Base-by-base conservation (phyloP, 2,113 vertebrate species). In the Pardalotus punctatus region DNA sequence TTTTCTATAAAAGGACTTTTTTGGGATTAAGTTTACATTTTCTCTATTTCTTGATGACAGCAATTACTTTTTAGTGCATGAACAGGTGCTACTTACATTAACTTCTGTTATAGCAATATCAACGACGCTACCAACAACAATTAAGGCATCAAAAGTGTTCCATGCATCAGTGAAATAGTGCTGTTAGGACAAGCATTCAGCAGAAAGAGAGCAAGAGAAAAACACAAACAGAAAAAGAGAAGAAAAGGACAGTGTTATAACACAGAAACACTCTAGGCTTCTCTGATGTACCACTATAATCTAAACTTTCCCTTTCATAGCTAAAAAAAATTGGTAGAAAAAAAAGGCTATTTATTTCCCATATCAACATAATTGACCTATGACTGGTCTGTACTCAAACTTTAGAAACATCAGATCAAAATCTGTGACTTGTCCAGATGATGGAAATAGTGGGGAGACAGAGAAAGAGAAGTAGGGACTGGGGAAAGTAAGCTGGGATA, bases 111-210 rank as follows among this genome's bases (percentile, higher is more conserved):
- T 99, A 98, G 99, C 99, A 98, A 99, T 99, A 98, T 99, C 99
- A 98, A 99, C 99, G 98, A 99, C 99, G 98, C 99, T 99, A 99
- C 99, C 99, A 95, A 99, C 99, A 99, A 99, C 99, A 98, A 99
- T 99, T 99, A 99, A 99, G 99, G 99, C 99, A 99, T 99, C 99
- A 98, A 99, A 99, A 98, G 99, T 99, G 99, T 99, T 99, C 99
- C 99, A 99, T 99, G 99, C 99, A 98, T 99, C 99, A 99, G 99
- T 98, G 98, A 99, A 99, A 99, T 99, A 99, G 98, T 99, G 99
- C 99, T 99, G 99, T 99, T 98, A 98, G 98, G 98, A 98, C 97
- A 98, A 97, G 98, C 98, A 95, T 98, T 97, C 98, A 98, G 98
- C 91, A 98, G 96, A 98, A 97, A 97, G 98, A 97, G 97, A 97